Base-by-base conservation (phyloP, 1,140 invertebrate genomes). In the Cherax quadricarinatus region DNA sequence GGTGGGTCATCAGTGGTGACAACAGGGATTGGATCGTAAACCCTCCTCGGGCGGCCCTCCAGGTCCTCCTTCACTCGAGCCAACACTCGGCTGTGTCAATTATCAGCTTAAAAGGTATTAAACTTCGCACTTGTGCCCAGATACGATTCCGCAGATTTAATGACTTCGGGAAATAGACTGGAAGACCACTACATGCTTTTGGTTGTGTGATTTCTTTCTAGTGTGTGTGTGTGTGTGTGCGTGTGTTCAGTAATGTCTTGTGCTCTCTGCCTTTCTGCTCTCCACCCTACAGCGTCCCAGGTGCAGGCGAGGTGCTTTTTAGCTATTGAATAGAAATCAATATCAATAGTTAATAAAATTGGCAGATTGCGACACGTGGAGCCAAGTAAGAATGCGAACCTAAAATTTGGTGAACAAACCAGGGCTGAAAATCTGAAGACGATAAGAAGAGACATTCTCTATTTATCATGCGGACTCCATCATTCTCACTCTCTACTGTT, bases 61-160 rank as follows among this genome's bases (percentile, higher is more conserved):
- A 81, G 48, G 0, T 7, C 30, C 79, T 18, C 79, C 79, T 49
- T 24, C 79, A 57, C 49, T 24, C 3, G 60, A 70, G 24, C 60
- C 62, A 85, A 85, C 83, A 85, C 83, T 85, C 60, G 60, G 14
- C 83, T 85, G 83, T 85, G 83, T 85, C 83, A 85, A 85, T 85
- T 85, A 85, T 85, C 60, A 70, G 83, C 83, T 85, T 53, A 70
- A 49, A 66, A 18, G 24, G 60, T 30, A 85, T 85, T 85, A 70
- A 75, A 75, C n/a, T 75, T 30, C 21, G 12, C 70, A 75, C 70
- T 30, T 21, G 21, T 5, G 24, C n/a, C 70, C 18, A 75, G n/a
- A 75, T 30, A 75, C 70, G 70, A 75, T 24, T 75, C 18, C 18
- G 18, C 6, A 12, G 6, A 24, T 30, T 24, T 6, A 75, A 75